Evolutionary conservation across 1,140 invertebrate genomes (phyloP), one percentile per base, ranked within the genome.

Genomic region (Drosophila pallidifrons): DNA sequence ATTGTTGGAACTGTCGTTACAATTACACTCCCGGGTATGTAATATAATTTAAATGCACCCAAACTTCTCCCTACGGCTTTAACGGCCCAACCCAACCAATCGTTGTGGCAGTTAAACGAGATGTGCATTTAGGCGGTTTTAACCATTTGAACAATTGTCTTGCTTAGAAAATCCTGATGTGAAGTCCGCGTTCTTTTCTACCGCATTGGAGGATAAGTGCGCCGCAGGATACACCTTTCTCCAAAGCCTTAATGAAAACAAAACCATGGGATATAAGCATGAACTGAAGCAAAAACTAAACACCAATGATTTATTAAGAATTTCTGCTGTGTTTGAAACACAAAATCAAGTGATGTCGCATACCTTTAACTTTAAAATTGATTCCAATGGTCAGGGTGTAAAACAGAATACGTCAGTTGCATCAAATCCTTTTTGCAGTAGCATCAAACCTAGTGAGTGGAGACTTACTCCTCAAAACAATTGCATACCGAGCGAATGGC

Each of bases 141-240:
- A 32, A 32, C 6, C 5, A 8, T 32, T 15, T 20, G 0, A 13
- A 8, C 3, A 10, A 60, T 54, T 64, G 1, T 20, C 10, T 58
- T 16, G 11, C 4, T 1, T 16, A 73, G 70, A 58, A 55, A 45
- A 65, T 43, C 30, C 58, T 1, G 30, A 71, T 7, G 11, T 76
- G 0, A 63, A 58, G 5, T 30, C 68, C 3, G 30, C 65, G n/a
- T 76, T 65, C 25, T 71, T 65, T n/a, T 52, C 20, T 1, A 49
- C 47, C 10, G 11, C 59, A 43, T 8, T 38, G 0, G 7, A 1
- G 3, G 32, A 64, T 11, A 20, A 38, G 1, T 76, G 73, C 16
- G n/a, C 6, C 3, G 6, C 30, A 10, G 32, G 30, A 1, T 74
- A 67, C 35, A 43, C 4, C 1, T 52, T 59, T 11, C 1, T 11